phyloP scores from a whole-genome alignment of 1,140 invertebrate species.

The Diplogasteroides magnus region DNA sequence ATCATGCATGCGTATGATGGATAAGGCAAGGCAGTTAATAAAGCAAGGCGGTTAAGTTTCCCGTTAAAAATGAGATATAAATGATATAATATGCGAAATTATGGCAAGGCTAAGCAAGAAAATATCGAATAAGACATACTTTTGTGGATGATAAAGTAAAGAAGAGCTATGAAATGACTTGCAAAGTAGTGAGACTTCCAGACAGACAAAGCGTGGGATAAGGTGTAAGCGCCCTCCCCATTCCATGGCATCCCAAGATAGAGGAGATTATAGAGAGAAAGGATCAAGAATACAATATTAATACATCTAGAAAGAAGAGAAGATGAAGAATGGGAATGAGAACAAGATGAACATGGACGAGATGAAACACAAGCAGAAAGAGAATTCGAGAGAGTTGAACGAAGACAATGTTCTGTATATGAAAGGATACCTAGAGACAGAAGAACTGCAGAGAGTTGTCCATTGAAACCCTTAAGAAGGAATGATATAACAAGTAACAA shows the following conservation, averaged over 20 bases:
- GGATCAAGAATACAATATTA: not conserved
- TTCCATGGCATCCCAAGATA: slow-evolving; percentile 1
- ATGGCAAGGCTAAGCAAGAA: slow-evolving; percentile 6
- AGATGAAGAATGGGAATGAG: not conserved
- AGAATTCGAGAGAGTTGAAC: not conserved
- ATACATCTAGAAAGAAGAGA: not conserved
- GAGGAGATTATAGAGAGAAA: not conserved
- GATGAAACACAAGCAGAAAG: not conserved
- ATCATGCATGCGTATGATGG: no score
- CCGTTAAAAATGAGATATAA: not conserved
- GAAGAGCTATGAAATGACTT: not conserved
- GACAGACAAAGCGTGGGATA: not conserved
- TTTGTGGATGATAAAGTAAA: not conserved
- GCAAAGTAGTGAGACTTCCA: not conserved
- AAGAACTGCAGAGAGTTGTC: not conserved
- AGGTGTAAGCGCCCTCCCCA: not conserved
- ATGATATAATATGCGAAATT: not conserved
- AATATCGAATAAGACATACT: slow-evolving; percentile 3
- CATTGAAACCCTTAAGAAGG: slow-evolving; percentile 2
- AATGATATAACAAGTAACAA: not conserved
- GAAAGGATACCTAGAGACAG: not conserved
- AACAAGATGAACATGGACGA: not conserved
- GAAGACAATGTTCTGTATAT: not conserved
- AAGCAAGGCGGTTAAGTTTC: no score
- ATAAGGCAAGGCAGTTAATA: no score